Evolutionary conservation across 1,140 invertebrate genomes (phyloP).

Genomic region (Drosophila seguyi): DNA sequence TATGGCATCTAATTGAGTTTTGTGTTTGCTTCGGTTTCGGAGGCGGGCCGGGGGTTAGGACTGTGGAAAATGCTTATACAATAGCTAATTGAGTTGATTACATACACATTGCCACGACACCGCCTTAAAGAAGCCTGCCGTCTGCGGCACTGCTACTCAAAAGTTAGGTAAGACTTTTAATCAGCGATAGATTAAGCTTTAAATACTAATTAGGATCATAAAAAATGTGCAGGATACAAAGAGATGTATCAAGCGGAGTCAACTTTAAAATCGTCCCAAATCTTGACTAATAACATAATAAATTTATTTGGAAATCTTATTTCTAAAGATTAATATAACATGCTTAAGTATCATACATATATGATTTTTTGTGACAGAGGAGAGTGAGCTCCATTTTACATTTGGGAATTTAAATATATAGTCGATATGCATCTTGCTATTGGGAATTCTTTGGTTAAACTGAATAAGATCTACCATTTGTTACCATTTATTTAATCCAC

Average conservation of each 20-base stretch:
- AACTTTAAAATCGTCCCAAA: background rate
- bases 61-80: constrained; percentile 26
- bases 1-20: constrained; percentile 84
- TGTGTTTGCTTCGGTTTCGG: constrained; percentile 47
- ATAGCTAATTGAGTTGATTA: constrained; percentile 75
- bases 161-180: background rate
- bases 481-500: background rate
- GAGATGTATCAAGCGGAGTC: background rate
- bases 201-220: background rate
- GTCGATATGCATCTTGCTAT: too few species aligned
- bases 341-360: too few species aligned
- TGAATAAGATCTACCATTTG: background rate
- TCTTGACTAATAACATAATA: background rate
- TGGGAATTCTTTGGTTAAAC: too few species aligned
- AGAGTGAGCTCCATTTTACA: background rate
- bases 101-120: constrained; percentile 27
- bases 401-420: background rate
- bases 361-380: too few species aligned
- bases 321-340: background rate
- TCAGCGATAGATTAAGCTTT: background rate
- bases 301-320: background rate
- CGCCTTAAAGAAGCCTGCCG: background rate
- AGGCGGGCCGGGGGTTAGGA: background rate
- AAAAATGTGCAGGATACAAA: background rate
- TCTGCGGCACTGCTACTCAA: background rate